Conservation (phyloP, 2,888 invertebrate genomes). For the Lordiphosa fenestrarum region DNA sequence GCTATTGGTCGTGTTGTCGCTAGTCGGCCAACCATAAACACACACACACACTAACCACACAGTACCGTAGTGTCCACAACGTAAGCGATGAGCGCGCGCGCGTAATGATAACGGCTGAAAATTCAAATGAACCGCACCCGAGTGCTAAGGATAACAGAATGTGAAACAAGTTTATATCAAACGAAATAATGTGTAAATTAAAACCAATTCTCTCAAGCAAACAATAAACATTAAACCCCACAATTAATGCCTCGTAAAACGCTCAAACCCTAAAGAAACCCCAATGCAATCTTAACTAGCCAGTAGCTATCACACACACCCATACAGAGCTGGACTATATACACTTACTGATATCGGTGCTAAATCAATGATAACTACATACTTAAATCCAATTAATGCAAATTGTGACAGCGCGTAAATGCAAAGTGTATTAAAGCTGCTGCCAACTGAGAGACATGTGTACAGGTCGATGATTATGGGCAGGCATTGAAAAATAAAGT, state of each 20-base stretch:
- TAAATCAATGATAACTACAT: constrained; percentile 75
- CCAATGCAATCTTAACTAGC: constrained; percentile 3
- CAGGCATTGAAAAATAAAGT: constrained; percentile 56
- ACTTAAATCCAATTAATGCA: constrained; percentile 72
- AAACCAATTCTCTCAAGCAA: no score
- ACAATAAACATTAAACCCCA: no score
- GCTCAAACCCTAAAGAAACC: constrained; percentile 24
- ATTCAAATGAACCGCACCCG: constrained; percentile 19
- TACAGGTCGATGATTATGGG: constrained; percentile 59
- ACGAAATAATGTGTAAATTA: constrained; percentile 17
- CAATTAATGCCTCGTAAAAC: constrained; percentile 8
- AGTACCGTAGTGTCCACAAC: constrained; percentile 18
- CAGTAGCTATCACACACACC: constrained; percentile 36
- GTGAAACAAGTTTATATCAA: not conserved
- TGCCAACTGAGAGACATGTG: constrained; percentile 34
- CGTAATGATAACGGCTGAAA: constrained; percentile 36
- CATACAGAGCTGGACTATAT: constrained; percentile 38
- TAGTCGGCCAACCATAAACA: constrained; percentile 42
- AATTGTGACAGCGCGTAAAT: constrained; percentile 69
- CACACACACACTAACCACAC: constrained; percentile 23
- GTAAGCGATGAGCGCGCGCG: constrained; percentile 17
- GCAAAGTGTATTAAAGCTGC: constrained; percentile 46
- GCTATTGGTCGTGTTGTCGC: constrained; percentile 76
- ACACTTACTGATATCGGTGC: constrained; percentile 59
- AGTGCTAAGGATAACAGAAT: constrained; percentile 8